Evolutionary conservation across 2,888 invertebrate genomes (phyloP), one percentile per base, ranked within the genome.

Genomic region (Leucania comma): DNA sequence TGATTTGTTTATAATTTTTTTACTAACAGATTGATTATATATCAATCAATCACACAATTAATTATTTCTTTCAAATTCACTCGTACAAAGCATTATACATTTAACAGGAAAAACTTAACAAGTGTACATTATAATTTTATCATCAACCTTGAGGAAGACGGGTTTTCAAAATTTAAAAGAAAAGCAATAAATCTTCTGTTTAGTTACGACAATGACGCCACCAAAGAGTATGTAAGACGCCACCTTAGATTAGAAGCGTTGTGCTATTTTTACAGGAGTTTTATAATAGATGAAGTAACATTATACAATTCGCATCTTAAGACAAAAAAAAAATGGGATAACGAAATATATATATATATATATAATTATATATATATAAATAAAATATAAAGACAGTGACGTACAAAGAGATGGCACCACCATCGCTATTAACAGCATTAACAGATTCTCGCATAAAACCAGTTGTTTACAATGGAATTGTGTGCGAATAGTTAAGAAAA

Each of bases 91-190:
- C 78, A 63, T 72, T 72, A 56, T 64, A 61, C 54, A 50, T 64
- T 65, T 68, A 84, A 88, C 81, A 87, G 83, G 86, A 84, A 84
- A 88, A 88, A 89, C 84, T 88, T 90, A 92, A 93, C 92, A 91
- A 92, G 88, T 91, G 90, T 91, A 92, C 86, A 91, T 80, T 77
- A 82, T 78, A 69, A 74, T 77, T 75, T 74, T 78, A 86, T 90
- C 88, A 91, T 90, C 91, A 93, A 94, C 93, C 93, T 83, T 90
- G 53, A 81, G 94, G 94, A 94, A 94, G 93, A 93, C 94, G 84
- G 88, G 88, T 82, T 90, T 88, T 81, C 72, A 20, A 12, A 78
- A 75, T 66, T 8, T 75, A 56, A 72, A 68, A 68, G 70, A 81
- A 79, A 76, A 73, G 48, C 62, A 59, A 64, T 64, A 22, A 35